These are phyloP conservation scores for Alviniconcha marisindica DNA, from an alignment of 1,140 invertebrate genomes.

Conservation along the genomic window DNA sequence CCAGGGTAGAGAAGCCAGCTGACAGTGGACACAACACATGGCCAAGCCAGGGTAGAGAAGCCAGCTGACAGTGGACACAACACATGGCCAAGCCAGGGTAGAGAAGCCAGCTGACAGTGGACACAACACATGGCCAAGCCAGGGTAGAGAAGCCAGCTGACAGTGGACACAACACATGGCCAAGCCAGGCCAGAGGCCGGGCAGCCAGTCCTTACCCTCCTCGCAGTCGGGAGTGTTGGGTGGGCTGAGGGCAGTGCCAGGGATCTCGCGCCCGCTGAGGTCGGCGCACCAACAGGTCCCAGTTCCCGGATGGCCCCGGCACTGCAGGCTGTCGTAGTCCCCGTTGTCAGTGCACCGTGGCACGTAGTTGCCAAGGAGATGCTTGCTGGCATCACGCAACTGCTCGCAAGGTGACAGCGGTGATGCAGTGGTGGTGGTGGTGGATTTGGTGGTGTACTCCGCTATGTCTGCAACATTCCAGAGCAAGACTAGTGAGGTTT, in stretches of 20 bases:
- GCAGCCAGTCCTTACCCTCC: too few species aligned
- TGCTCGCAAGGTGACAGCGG: slow-evolving; percentile 56
- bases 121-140: too few species aligned
- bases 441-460: background rate
- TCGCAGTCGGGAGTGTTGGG: slow-evolving; percentile 61
- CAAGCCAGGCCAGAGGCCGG: too few species aligned
- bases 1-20: too few species aligned
- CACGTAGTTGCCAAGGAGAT: slow-evolving; percentile 44
- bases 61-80: too few species aligned
- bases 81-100: too few species aligned
- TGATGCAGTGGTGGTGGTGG: slow-evolving; percentile 43
- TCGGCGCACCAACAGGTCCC: slow-evolving; percentile 68
- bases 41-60: too few species aligned
- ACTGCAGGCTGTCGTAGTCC: slow-evolving; percentile 62
- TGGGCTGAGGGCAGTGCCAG: slow-evolving; percentile 54
- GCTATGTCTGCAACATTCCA: slow-evolving; percentile 14
- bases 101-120: too few species aligned
- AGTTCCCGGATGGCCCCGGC: slow-evolving; percentile 46
- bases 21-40: too few species aligned
- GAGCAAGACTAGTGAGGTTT: too few species aligned
- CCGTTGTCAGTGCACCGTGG: slow-evolving; percentile 60
- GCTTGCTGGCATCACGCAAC: slow-evolving; percentile 48
- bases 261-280: slow-evolving; percentile 54
- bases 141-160: too few species aligned
- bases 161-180: too few species aligned